phyloP scores from a whole-genome alignment of 1,140 invertebrate genomes.

The Drosophila melanica region DNA sequence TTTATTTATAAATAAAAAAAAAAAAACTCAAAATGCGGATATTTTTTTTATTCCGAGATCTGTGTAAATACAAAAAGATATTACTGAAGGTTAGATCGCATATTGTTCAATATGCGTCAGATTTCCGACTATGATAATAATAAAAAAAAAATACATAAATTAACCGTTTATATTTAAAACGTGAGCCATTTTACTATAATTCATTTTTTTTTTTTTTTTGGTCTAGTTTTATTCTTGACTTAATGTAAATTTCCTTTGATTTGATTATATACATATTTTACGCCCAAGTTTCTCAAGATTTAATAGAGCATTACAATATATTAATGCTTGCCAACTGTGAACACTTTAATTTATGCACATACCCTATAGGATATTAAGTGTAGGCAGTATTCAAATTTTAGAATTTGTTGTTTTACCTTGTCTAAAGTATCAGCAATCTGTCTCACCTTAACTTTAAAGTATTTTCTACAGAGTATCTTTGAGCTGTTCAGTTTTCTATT shows the following conservation, averaged over 20 bases:
- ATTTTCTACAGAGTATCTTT: slow-evolving; percentile 6
- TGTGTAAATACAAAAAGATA: slow-evolving; percentile 14
- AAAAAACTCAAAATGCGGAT: slow-evolving; percentile 34
- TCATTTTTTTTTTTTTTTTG: slow-evolving; percentile 1
- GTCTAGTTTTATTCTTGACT: slow-evolving; percentile 1
- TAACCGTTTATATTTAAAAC: neutral
- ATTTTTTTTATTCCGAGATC: slow-evolving; percentile 14
- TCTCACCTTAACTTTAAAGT: neutral
- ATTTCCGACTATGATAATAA: slow-evolving; percentile 10
- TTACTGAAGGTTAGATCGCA: slow-evolving; percentile 20
- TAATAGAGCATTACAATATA: slow-evolving; percentile 59
- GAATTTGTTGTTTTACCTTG: too few relatives aligned
- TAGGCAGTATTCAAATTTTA: neutral
- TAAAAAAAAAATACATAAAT: neutral
- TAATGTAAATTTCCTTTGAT: slow-evolving; percentile 20
- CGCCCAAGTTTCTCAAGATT: slow-evolving; percentile 49
- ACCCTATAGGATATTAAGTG: neutral
- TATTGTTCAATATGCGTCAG: slow-evolving; percentile 16
- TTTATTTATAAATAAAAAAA: slow-evolving; percentile 7
- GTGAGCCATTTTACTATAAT: neutral
- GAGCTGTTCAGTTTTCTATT: neutral
- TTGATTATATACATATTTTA: slow-evolving; percentile 18
- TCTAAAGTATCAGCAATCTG: too few relatives aligned
- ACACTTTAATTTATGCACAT: slow-evolving; percentile 29
- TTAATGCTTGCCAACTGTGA: slow-evolving; percentile 8